Conservation (phyloP, 2,797 vertebrate species). For the Manis crassicaudata region DNA sequence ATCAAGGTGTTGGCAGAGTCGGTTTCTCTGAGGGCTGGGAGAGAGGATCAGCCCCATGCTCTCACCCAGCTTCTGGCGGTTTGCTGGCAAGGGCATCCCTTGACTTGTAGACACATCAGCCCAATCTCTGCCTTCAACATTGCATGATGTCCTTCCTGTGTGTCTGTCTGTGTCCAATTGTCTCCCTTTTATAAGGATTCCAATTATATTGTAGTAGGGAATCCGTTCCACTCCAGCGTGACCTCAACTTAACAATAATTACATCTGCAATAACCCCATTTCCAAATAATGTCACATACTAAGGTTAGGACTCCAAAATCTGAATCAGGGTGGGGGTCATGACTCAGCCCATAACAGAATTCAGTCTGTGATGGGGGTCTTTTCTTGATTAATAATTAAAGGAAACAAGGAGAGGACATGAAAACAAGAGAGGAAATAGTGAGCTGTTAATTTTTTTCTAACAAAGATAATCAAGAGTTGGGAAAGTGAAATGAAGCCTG, state of each 20-base stretch:
- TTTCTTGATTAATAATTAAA: slow-evolving; percentile 11
- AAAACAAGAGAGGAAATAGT: background rate
- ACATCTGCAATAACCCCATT: background rate
- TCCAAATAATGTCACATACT: background rate
- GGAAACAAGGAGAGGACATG: background rate
- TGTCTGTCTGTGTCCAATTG: background rate
- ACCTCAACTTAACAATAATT: background rate
- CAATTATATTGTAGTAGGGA: background rate
- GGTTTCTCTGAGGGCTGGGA: background rate
- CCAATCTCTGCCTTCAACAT: background rate
- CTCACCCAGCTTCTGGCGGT: background rate
- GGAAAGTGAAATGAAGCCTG: background rate
- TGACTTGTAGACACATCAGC: background rate
- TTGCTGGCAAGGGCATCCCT: background rate
- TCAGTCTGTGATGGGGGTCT: background rate
- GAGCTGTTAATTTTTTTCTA: background rate
- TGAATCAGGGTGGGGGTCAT: background rate
- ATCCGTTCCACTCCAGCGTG: background rate
- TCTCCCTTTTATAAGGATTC: background rate
- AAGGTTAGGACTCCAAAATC: background rate
- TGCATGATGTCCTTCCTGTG: rapidly evolving
- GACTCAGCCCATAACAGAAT: background rate
- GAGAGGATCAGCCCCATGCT: background rate
- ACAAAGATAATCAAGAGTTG: background rate
- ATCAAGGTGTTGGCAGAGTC: no score